Evolutionary conservation across 2,797 vertebrate species (phyloP), one percentile per base, ranked within the genome.

Genomic region (Diceros bicornis): DNA sequence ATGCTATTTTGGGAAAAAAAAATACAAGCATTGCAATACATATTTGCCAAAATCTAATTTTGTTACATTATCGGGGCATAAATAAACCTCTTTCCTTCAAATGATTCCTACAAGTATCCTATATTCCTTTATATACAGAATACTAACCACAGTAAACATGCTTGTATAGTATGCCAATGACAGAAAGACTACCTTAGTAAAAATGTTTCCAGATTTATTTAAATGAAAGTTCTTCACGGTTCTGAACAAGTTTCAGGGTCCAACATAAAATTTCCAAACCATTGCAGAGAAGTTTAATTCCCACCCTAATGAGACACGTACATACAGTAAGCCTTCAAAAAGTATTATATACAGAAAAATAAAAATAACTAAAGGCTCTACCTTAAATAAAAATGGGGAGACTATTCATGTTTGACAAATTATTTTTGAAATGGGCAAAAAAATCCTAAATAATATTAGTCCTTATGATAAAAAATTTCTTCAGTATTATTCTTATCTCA

Each of bases 141-240:
- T 87, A 83, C 32, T 85, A 71, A 25, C 29, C 71, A 59, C 50
- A 94, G 4, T 84, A 96, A 75, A 85, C 74, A 78, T 47, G 18
- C 34, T 89, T 89, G 17, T 44, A 74, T 23, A 59, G 68, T 72
- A 90, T 77, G 44, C 12, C 71, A 88, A 88, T 44, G 25, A 86
- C 29, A 88, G 29, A 91, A 85, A 91, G 52, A 78, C 25, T 69
- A 89, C 62, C 47, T 92, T 78, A 83, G 21, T 47, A 68, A 96
- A 95, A 86, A 85, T 27, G 50, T 89, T 88, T 44, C 52, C 44
- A 88, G 41, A 95, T 94, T 74, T 89, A 25, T 71, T 81, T 85
- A 95, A 91, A 95, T 81, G 2, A 84, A 97, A 93, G 50, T 50
- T 95, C 57, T 74, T 83, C 55, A 87, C 34, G 64, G 87, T 87